Percentiles rank a stretch among this genome's conserved stretches.
Evolutionary conservation across 2,888 invertebrate genomes (phyloP).

Genomic region (Cephus rjabovi): DNA sequence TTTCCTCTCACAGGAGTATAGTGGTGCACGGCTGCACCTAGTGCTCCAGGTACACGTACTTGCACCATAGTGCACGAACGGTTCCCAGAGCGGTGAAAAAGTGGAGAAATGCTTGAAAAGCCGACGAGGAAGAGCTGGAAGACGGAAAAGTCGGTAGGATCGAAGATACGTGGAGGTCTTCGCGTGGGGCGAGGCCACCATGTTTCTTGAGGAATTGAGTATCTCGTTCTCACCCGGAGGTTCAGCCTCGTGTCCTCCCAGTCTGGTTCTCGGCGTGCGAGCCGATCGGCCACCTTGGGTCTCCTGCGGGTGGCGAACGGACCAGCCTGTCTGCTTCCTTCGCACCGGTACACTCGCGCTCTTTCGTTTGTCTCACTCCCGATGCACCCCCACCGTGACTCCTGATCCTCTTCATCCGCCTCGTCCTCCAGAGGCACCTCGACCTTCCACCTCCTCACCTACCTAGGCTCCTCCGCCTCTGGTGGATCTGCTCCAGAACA

Average conservation of each 20-base stretch:
- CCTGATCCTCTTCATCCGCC: constrained; percentile 32
- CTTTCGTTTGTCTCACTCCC: background rate
- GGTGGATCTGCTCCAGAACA: background rate
- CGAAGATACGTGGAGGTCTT: constrained; percentile 54
- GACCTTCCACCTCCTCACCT: constrained; percentile 11
- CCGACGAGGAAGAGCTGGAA: background rate
- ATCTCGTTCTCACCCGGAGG: constrained; percentile 19
- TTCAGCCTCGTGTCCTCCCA: constrained; percentile 32
- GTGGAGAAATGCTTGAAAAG: background rate
- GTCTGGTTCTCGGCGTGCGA: constrained; percentile 50
- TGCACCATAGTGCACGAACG: background rate
- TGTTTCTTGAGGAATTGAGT: constrained; percentile 47
- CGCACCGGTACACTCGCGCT: constrained; percentile 25
- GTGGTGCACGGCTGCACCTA: background rate
- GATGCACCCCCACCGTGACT: background rate
- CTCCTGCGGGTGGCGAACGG: constrained; percentile 62
- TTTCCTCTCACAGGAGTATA: background rate
- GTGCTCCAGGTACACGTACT: background rate
- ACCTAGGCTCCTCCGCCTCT: constrained; percentile 7
- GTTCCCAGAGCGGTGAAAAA: too few relatives aligned
- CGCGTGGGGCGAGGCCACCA: constrained; percentile 66
- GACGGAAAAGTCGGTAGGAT: background rate
- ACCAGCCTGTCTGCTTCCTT: constrained; percentile 59
- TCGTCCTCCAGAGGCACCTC: constrained; percentile 30
- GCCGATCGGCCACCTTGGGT: constrained; percentile 59